phyloP scores from a whole-genome alignment of 2,797 vertebrate species.

The Calcarius lapponicus region DNA sequence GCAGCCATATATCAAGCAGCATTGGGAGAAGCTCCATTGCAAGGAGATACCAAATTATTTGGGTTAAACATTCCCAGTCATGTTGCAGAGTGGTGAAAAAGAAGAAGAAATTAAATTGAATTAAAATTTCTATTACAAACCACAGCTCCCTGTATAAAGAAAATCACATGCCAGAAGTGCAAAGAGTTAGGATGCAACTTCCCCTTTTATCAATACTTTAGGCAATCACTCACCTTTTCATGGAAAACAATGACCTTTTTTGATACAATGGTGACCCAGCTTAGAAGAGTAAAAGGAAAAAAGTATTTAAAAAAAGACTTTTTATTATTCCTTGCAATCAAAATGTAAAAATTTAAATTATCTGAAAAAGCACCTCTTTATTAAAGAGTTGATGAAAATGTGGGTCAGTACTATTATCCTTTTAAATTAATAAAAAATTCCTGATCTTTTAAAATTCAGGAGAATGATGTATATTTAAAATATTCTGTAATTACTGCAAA shows the following conservation, averaged over 20 bases:
- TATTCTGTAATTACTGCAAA: constrained; percentile 79
- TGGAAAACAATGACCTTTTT: constrained; percentile 15
- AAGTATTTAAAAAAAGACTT: neutral
- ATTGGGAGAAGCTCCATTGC: neutral
- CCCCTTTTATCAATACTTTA: neutral
- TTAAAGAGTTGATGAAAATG: constrained; percentile 72
- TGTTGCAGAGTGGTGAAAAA: neutral
- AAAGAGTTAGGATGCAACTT: neutral
- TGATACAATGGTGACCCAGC: neutral
- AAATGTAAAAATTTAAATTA: constrained; percentile 62
- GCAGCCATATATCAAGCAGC: neutral
- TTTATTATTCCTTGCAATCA: constrained; percentile 49
- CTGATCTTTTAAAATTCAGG: constrained; percentile 73
- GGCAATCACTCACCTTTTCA: constrained; percentile 13
- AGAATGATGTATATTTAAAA: constrained; percentile 78
- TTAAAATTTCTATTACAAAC: neutral
- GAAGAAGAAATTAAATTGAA: constrained; percentile 20
- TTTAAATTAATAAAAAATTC: constrained; percentile 75
- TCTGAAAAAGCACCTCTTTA: constrained; percentile 58
- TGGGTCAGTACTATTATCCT: constrained; percentile 74
- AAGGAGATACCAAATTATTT: neutral
- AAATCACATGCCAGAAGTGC: neutral
- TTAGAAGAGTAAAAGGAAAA: constrained; percentile 36
- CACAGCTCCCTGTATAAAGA: neutral
- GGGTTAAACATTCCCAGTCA: neutral